Percentiles rank a stretch among this genome's conserved stretches.
Conservation (phyloP, 2,113 vertebrate species). For the Daubentonia madagascariensis region DNA sequence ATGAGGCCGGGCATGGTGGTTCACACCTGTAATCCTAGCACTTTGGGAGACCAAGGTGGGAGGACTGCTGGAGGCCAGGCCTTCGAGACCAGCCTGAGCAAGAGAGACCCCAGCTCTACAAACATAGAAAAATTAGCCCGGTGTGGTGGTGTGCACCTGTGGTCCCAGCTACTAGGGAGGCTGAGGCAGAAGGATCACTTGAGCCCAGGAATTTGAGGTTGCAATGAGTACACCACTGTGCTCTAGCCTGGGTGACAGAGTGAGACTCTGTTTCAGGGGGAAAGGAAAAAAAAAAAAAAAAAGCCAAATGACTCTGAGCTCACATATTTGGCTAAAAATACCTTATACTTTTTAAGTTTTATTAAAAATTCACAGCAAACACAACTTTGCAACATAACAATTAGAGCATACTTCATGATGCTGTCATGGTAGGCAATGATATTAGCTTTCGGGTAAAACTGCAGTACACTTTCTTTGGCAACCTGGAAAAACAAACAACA, state of each 20-base stretch:
- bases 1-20: not conserved
- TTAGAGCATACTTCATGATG: conserved; percentile 94
- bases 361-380: conserved; percentile 34
- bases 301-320: not conserved
- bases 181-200: no score
- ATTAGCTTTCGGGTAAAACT: conserved; percentile 95
- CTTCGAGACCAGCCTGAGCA: no score
- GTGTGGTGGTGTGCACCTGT: no score
- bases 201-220: no score
- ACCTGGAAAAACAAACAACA: conserved; percentile 89
- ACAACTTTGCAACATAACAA: conserved; percentile 8
- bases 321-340: conserved; percentile 1
- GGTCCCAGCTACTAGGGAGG: no score
- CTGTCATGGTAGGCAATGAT: conserved; percentile 98
- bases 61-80: no score
- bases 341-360: not conserved
- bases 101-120: no score
- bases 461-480: conserved; percentile 97
- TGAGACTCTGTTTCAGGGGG: not conserved
- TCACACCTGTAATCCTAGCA: not conserved
- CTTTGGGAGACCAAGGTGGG: no score
- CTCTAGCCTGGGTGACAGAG: no score
- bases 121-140: no score
- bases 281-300: no score
- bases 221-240: no score